These are phyloP conservation scores for Bicyclus anynana DNA, from an alignment of 1,140 invertebrate species.

Conservation along the genomic window DNA sequence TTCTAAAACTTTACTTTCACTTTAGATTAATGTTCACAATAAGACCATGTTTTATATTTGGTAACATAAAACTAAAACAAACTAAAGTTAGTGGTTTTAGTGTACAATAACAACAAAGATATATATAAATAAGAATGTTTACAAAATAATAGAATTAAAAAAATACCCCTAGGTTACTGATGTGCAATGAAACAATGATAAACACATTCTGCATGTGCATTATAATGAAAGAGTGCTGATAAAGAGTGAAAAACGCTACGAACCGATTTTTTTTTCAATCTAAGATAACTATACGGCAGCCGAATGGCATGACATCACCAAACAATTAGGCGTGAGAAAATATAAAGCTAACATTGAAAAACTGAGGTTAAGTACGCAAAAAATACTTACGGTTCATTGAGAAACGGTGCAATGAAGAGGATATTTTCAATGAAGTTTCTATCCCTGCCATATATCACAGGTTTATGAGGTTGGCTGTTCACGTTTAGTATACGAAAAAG, in stretches of 20 bases:
- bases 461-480: constrained; percentile 86
- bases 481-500: constrained; percentile 90
- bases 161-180: no score
- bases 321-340: constrained; percentile 5
- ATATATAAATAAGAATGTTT: no score
- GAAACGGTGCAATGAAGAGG: constrained; percentile 85
- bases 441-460: constrained; percentile 85
- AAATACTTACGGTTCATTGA: constrained; percentile 87
- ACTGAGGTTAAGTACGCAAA: background rate
- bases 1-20: no score
- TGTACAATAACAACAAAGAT: no score
- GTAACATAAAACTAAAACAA: no score
- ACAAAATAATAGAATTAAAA: no score
- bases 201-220: no score
- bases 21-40: no score
- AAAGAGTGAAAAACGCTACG: background rate
- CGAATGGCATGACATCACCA: constrained; percentile 30
- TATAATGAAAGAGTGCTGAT: no score
- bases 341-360: background rate
- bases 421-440: constrained; percentile 86
- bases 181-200: no score
- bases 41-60: no score
- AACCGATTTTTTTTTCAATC: background rate
- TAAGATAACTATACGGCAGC: background rate
- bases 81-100: no score